These are phyloP conservation scores for Brachionus rubens DNA, from an alignment of 1,140 invertebrate genomes.

Conservation along the genomic window DNA sequence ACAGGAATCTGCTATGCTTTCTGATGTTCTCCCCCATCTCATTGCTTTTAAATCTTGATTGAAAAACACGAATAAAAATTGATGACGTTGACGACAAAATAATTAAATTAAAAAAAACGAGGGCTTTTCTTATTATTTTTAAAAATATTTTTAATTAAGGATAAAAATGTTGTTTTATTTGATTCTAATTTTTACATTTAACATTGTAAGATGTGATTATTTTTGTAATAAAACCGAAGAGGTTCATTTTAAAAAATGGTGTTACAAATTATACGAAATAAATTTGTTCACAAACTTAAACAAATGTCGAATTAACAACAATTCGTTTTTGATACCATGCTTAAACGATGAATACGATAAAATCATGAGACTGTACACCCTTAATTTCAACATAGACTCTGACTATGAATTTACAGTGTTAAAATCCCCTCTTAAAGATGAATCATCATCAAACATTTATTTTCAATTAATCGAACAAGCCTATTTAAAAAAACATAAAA, in stretches of 20 bases:
- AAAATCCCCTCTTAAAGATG: not conserved
- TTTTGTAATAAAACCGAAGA: not conserved
- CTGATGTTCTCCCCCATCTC: too few relatives aligned
- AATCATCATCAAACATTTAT: not conserved
- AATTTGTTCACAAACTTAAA: not conserved
- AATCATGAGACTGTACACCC: not conserved
- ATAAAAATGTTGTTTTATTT: too few relatives aligned
- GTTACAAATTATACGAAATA: not conserved
- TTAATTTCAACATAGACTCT: not conserved
- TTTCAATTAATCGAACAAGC: slow-evolving; percentile 2
- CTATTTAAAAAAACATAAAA: not conserved
- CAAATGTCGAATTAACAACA: not conserved
- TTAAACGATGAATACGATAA: not conserved
- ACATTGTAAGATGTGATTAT: too few relatives aligned
- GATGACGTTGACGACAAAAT: too few relatives aligned
- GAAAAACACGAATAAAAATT: too few relatives aligned
- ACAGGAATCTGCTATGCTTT: too few relatives aligned
- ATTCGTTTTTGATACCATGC: not conserved
- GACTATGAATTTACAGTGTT: slow-evolving; percentile 1
- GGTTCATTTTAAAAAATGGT: slow-evolving; percentile 22
- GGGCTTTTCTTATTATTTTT: too few relatives aligned
- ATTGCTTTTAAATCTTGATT: too few relatives aligned
- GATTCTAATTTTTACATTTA: too few relatives aligned
- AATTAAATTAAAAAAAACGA: too few relatives aligned
- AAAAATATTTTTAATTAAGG: too few relatives aligned